phyloP scores from a whole-genome alignment of 1,140 invertebrate genomes.

The Thrips palmi region DNA sequence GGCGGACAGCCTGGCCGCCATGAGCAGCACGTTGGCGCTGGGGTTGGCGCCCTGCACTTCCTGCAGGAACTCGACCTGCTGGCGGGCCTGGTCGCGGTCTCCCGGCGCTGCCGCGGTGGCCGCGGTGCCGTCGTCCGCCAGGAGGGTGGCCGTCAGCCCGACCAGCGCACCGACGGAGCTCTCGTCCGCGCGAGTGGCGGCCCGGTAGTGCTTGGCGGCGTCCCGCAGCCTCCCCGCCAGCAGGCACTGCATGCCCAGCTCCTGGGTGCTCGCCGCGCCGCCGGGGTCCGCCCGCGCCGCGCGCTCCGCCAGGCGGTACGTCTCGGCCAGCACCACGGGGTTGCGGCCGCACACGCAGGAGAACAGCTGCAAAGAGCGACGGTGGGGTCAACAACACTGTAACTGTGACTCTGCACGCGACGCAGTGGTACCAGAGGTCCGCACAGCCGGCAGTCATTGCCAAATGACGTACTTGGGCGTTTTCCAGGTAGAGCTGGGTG shows the following conservation, averaged over 20 bases:
- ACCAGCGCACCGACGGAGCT: conserved; percentile 57
- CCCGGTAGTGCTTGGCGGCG: conserved; percentile 57
- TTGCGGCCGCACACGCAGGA: conserved; percentile 56
- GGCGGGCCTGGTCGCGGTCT: conserved; percentile 17
- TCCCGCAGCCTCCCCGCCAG: conserved; percentile 55
- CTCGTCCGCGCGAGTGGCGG: conserved; percentile 64
- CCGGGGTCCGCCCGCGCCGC: conserved; percentile 48
- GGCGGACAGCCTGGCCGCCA: conserved; percentile 44
- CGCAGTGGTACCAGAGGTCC: too few relatives aligned
- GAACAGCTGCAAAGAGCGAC: too few relatives aligned
- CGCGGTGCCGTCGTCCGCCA: conserved; percentile 41
- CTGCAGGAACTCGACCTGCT: conserved; percentile 72
- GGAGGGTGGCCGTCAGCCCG: conserved; percentile 65
- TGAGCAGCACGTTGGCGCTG: conserved; percentile 38
- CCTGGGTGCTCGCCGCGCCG: conserved; percentile 48
- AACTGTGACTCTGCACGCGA: too few relatives aligned
- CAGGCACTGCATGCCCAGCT: conserved; percentile 63
- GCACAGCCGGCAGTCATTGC: conserved; percentile 11
- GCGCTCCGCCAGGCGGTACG: conserved; percentile 28
- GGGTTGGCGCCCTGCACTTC: conserved; percentile 49
- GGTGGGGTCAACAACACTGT: too few relatives aligned
- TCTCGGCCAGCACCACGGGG: conserved; percentile 44
- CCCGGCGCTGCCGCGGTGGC: conserved; percentile 34
- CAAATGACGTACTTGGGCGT: conserved; percentile 25
- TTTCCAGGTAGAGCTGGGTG: conserved; percentile 44